Conservation (phyloP, 2,888 invertebrate species). For the Troilus luridus region DNA sequence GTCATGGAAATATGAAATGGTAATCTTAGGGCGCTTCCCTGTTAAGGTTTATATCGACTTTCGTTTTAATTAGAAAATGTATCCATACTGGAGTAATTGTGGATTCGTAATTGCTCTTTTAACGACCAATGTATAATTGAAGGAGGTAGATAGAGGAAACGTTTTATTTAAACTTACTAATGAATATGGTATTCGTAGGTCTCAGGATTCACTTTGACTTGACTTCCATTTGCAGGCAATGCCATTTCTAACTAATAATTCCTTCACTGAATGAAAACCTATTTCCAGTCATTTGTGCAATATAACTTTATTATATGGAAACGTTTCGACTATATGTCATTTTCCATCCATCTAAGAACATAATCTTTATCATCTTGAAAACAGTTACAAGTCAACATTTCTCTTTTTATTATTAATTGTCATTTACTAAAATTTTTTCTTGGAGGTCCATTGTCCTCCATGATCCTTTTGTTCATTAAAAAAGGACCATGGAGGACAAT, state of each 20-base stretch:
- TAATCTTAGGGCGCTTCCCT: not conserved
- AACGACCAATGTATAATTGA: not conserved
- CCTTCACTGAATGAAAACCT: too few relatives aligned
- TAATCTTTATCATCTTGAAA: too few relatives aligned
- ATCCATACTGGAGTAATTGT: not conserved
- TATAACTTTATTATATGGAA: too few relatives aligned
- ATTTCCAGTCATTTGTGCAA: too few relatives aligned
- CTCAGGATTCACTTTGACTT: not conserved
- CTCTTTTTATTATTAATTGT: too few relatives aligned
- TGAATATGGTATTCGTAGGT: not conserved
- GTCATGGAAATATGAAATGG: constrained; percentile 41
- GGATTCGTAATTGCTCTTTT: not conserved
- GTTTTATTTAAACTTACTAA: not conserved
- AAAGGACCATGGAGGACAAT: too few relatives aligned
- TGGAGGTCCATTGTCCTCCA: too few relatives aligned
- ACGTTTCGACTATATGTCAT: too few relatives aligned
- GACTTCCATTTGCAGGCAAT: not conserved
- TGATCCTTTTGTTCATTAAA: too few relatives aligned
- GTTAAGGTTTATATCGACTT: not conserved
- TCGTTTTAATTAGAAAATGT: not conserved
- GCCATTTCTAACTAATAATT: not conserved
- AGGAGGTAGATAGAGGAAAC: not conserved
- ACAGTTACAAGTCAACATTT: too few relatives aligned
- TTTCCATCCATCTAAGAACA: too few relatives aligned
- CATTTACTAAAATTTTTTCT: too few relatives aligned